Percentiles rank a stretch among this genome's conserved stretches.
These are phyloP conservation scores for Hydrozoanthus tunicans DNA, from an alignment of 64 coral and sea anemone species.

Conservation along the genomic window DNA sequence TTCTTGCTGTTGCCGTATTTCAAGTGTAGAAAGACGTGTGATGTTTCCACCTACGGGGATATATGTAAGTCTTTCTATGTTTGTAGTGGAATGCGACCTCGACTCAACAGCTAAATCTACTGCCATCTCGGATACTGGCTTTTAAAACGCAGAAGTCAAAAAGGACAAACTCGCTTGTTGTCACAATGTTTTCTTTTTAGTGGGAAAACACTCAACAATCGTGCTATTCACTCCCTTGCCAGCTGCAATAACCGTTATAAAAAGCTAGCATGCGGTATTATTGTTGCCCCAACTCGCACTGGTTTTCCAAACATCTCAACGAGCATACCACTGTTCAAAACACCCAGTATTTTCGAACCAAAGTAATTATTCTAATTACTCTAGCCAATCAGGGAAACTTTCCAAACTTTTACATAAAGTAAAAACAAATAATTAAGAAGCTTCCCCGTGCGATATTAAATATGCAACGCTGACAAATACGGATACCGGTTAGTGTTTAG, in stretches of 20 bases:
- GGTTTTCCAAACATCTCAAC: not conserved
- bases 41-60: constrained; percentile 84
- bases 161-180: not conserved
- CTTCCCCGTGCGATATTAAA: not conserved
- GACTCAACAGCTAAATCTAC: not conserved
- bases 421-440: not conserved
- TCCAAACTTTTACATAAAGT: not conserved
- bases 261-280: not conserved
- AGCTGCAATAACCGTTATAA: not conserved
- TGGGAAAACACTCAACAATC: not conserved
- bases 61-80: constrained; percentile 67
- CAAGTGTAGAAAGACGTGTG: constrained; percentile 37
- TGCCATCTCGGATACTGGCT: not conserved
- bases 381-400: not conserved
- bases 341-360: not conserved
- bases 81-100: constrained; percentile 53
- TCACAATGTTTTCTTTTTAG: not conserved
- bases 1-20: constrained; percentile 56
- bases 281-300: not conserved
- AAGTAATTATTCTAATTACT: not conserved
- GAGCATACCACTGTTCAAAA: constrained; percentile 20
- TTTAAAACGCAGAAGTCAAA: not conserved
- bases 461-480: not conserved
- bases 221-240: constrained; percentile 1
- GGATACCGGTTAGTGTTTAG: no score